Base-by-base conservation (phyloP, 2,113 vertebrate species). In the Catharus fuscescens region DNA sequence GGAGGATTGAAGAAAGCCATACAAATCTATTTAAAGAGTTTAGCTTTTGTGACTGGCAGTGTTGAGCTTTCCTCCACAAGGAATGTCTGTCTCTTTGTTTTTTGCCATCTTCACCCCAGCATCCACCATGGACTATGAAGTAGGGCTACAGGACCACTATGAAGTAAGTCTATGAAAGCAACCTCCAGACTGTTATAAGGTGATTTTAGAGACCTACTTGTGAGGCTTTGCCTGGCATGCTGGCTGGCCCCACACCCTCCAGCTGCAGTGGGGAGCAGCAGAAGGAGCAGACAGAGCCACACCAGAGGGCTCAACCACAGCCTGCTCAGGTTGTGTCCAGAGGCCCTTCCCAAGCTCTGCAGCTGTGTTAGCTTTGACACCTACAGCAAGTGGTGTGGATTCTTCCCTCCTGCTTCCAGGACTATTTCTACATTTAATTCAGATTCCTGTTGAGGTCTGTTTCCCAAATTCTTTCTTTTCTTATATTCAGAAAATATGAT, bases 281-380 rank as follows among this genome's bases (percentile, higher is more conserved):
- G 47, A 2, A 42, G 50, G 70, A 57, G 8, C 10, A 19, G 6
- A 47, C 10, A 62, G 50, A 61, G 14, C 17, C 34, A 20, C 3
- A 4, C 0, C 3, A 59, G 45, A 50, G 26, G 14, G 10, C 15
- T 16, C 17, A 67, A 1, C 8, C 2, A 1, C 1, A 1, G 31
- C 64, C 34, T 25, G 2, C 26, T 47, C n/a, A 52, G 67, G 28
- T 3, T 56, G 62, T 36, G 42, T 56, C 42, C 61, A 26, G 18
- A 24, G 31, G 25, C 23, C 29, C 42, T 65, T 67, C 32, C 34
- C 21, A 16, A 62, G 25, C 42, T 73, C 61, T 87, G 61, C 61
- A 56, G 57, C 36, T 65, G 25, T 36, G 29, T 54, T n/a, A 45
- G 12, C 21, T 60, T 25, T 29, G 40, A 54, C 44, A 60, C 16